Evolutionary conservation across 1,140 invertebrate genomes (phyloP).

Genomic region (Cepaea nemoralis): DNA sequence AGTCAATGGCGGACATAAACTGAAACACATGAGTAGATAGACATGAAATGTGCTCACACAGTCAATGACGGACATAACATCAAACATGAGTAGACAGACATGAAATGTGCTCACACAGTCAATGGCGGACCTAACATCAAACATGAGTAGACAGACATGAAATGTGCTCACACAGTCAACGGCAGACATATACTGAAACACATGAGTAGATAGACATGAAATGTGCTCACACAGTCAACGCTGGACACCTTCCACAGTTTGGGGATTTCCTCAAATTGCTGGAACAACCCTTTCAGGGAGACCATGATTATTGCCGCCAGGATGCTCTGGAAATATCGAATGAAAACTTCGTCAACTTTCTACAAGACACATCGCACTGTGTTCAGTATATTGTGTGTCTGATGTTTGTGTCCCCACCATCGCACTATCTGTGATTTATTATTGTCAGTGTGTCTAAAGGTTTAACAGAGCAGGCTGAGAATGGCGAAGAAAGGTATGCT

Average conservation of each 20-base stretch:
- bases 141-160: neutral
- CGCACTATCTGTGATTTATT: too few species aligned
- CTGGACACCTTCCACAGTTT: slow-evolving; percentile 84
- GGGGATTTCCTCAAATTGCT: slow-evolving; percentile 82
- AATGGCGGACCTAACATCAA: neutral
- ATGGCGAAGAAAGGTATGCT: too few species aligned
- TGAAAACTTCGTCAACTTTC: too few species aligned
- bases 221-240: slow-evolving; percentile 79
- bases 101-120: neutral
- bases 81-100: neutral
- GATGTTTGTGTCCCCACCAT: too few species aligned
- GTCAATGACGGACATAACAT: too few species aligned
- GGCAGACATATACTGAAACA: slow-evolving; percentile 79
- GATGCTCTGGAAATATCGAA: slow-evolving; percentile 82
- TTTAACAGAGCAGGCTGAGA: too few species aligned
- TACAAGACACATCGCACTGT: too few species aligned
- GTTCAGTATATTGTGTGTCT: too few species aligned
- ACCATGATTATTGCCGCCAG: slow-evolving; percentile 92
- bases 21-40: too few species aligned
- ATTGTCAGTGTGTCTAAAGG: too few species aligned
- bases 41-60: too few species aligned
- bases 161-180: slow-evolving; percentile 79
- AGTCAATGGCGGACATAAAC: too few species aligned
- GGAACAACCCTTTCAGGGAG: slow-evolving; percentile 89
- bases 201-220: neutral